Conservation (phyloP, 2,888 invertebrate species). For the Plagodis dolabraria region DNA sequence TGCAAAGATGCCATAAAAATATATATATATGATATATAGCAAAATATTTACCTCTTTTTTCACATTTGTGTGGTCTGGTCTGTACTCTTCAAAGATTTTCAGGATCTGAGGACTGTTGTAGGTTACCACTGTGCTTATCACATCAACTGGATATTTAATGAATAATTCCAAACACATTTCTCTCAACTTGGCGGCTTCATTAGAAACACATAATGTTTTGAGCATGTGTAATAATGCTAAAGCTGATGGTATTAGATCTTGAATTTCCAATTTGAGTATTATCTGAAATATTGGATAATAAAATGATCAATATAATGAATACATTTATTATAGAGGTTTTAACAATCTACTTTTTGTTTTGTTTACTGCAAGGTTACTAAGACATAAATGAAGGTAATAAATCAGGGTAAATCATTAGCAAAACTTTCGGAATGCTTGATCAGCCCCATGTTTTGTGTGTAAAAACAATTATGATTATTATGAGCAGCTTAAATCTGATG, state of each 20-base stretch:
- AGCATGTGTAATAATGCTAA: constrained; percentile 9
- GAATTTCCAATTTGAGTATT: constrained; percentile 14
- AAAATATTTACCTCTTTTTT: background rate
- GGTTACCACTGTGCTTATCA: constrained; percentile 1
- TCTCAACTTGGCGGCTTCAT: constrained; percentile 1
- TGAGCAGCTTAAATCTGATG: too few relatives aligned
- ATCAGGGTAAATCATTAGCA: too few relatives aligned
- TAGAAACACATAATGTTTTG: constrained; percentile 1
- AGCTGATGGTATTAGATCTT: constrained; percentile 14
- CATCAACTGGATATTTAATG: constrained; percentile 11
- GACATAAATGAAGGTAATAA: too few relatives aligned
- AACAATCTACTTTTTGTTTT: too few relatives aligned
- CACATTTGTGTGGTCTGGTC: constrained; percentile 1
- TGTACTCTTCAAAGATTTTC: constrained; percentile 46
- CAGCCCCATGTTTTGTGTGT: too few relatives aligned
- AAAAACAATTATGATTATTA: too few relatives aligned
- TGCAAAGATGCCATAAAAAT: too few relatives aligned
- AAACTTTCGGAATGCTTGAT: too few relatives aligned
- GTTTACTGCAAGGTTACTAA: too few relatives aligned
- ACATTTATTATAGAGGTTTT: too few relatives aligned
- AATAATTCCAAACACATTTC: constrained; percentile 5
- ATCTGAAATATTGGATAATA: constrained; percentile 7
- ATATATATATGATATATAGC: too few relatives aligned
- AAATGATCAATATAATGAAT: too few relatives aligned
- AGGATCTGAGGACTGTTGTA: constrained; percentile 40